Percentiles rank a stretch among this genome's conserved stretches.
These are phyloP conservation scores for Athene cunicularia DNA, from an alignment of 2,113 vertebrate species.

Conservation along the genomic window DNA sequence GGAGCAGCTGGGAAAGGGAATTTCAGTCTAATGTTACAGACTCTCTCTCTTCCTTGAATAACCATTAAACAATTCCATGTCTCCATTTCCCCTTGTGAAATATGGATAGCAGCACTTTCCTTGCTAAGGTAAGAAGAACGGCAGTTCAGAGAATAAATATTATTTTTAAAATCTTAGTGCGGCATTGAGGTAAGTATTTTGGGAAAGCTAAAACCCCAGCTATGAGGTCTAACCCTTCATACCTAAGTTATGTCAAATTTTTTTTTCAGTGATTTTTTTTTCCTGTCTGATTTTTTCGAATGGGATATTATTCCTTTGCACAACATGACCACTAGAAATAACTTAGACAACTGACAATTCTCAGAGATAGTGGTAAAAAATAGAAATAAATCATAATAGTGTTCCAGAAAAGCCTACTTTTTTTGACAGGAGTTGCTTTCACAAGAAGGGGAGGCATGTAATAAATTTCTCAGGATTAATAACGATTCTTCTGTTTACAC, in stretches of 20 bases:
- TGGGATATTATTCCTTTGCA: neutral
- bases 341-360: neutral
- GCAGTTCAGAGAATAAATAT: neutral
- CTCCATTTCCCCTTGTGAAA: neutral
- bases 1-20: neutral
- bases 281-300: neutral
- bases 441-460: neutral
- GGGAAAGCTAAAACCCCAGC: neutral
- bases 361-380: neutral
- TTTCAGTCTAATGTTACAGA: neutral
- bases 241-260: rapidly evolving
- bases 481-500: constrained; percentile 52
- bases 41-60: neutral
- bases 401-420: neutral
- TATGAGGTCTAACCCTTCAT: neutral
- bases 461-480: constrained; percentile 35
- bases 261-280: neutral
- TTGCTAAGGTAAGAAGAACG: neutral
- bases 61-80: neutral
- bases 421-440: neutral
- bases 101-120: neutral
- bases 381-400: neutral
- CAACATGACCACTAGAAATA: neutral
- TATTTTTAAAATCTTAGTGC: neutral
- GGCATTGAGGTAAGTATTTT: neutral